These are phyloP conservation scores for Oryzias melastigma DNA, from an alignment of 2,113 vertebrate genomes.

Conservation along the genomic window DNA sequence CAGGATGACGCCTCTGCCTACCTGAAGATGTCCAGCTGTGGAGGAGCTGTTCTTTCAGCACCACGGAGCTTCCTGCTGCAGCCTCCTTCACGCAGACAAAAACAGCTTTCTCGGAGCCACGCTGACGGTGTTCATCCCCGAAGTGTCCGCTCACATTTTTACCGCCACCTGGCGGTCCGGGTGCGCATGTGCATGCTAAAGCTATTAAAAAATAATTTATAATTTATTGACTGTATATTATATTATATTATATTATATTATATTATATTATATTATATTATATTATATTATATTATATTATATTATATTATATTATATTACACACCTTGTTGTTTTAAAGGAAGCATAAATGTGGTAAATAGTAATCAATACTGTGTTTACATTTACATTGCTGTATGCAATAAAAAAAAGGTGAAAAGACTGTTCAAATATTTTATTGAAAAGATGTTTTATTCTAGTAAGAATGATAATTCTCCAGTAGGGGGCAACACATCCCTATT, in stretches of 20 bases:
- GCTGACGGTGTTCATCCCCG: constrained; percentile 25
- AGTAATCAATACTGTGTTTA: too few relatives aligned
- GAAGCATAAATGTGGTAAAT: too few relatives aligned
- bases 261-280: too few relatives aligned
- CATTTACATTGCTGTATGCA: too few relatives aligned
- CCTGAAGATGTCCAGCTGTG: constrained; percentile 56
- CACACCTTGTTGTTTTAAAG: too few relatives aligned
- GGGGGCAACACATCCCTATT: constrained; percentile 55
- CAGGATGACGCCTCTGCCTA: constrained; percentile 44
- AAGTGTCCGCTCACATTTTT: constrained; percentile 24
- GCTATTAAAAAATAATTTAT: too few relatives aligned
- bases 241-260: too few relatives aligned
- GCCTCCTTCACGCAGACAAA: constrained; percentile 46
- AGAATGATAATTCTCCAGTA: constrained; percentile 40
- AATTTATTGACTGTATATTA: too few relatives aligned
- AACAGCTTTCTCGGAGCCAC: constrained; percentile 30
- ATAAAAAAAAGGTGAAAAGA: too few relatives aligned
- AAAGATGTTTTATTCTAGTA: not conserved
- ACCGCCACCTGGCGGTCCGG: constrained; percentile 74
- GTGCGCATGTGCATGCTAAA: constrained; percentile 31
- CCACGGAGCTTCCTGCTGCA: constrained; percentile 39
- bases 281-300: too few relatives aligned
- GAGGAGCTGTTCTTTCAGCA: constrained; percentile 71
- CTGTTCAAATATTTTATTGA: too few relatives aligned
- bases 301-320: too few relatives aligned